phyloP scores from a whole-genome alignment of 2,888 invertebrate species.

The Clistopyga incitator region DNA sequence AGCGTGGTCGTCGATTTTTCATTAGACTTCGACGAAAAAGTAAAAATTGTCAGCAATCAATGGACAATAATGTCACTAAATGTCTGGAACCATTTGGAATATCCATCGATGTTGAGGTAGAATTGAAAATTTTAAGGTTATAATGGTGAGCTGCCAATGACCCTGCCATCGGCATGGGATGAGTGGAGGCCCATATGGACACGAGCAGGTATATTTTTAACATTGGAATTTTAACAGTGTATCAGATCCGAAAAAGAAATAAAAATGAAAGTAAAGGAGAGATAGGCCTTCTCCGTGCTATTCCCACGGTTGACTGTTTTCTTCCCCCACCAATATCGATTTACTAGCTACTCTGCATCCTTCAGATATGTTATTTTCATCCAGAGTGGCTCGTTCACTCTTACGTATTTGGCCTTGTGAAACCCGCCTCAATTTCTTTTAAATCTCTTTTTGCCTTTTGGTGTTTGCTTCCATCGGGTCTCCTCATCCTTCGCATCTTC shows the following conservation, averaged over 20 bases:
- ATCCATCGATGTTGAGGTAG: too few relatives aligned
- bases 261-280: not conserved
- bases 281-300: not conserved
- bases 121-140: too few relatives aligned
- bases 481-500: conserved; percentile 51
- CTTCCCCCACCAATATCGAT: conserved; percentile 23
- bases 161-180: too few relatives aligned
- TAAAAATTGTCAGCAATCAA: too few relatives aligned
- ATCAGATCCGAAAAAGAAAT: not conserved
- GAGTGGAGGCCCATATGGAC: too few relatives aligned
- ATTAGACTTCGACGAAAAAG: too few relatives aligned
- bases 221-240: not conserved
- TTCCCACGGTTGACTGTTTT: conserved; percentile 21
- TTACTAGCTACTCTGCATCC: conserved; percentile 35
- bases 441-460: conserved; percentile 56
- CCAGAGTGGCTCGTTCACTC: conserved; percentile 44
- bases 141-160: too few relatives aligned
- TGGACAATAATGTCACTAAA: too few relatives aligned
- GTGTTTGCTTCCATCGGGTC: conserved; percentile 44
- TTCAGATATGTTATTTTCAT: conserved; percentile 54
- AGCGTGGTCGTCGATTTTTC: too few relatives aligned
- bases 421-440: conserved; percentile 34
- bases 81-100: too few relatives aligned
- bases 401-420: conserved; percentile 68
- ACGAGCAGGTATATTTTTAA: too few relatives aligned